A percentile compares a stretch with the other conserved stretches of the same genome.
Evolutionary conservation across 1,140 invertebrate genomes (phyloP).

Genomic region (Gonatopus flavifemur): DNA sequence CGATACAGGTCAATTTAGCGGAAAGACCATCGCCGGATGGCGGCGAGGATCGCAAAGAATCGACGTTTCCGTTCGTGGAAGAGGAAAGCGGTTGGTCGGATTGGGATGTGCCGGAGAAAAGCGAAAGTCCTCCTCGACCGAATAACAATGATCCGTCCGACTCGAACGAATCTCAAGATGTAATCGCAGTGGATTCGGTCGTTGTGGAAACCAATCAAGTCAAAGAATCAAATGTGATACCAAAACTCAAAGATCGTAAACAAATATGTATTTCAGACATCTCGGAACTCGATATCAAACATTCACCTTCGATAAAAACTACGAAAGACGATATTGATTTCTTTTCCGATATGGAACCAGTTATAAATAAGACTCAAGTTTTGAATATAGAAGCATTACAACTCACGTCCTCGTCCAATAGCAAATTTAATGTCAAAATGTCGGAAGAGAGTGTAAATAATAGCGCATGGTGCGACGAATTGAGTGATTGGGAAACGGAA

Average conservation of each 20-base stretch:
- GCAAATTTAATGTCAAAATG: conserved; percentile 46
- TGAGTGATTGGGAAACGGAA: conserved; percentile 45
- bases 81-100: conserved; percentile 71
- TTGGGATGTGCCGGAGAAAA: conserved; percentile 61
- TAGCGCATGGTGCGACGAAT: conserved; percentile 49
- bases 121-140: neutral
- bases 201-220: conserved; percentile 1
- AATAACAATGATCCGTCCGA: neutral
- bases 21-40: conserved; percentile 79
- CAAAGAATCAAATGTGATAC: conserved; percentile 4
- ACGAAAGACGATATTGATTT: conserved; percentile 64
- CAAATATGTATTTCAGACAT: conserved; percentile 66
- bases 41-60: conserved; percentile 70
- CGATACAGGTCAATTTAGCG: conserved; percentile 55
- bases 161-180: neutral
- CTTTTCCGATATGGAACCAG: conserved; percentile 82
- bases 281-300: conserved; percentile 73
- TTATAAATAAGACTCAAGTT: conserved; percentile 68
- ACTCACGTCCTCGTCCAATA: conserved; percentile 28
- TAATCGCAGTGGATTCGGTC: too few relatives aligned
- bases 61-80: conserved; percentile 50
- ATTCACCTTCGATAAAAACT: conserved; percentile 59
- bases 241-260: conserved; percentile 28
- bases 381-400: conserved; percentile 46
- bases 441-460: conserved; percentile 33